A percentile compares a stretch with the other conserved stretches of the same genome.
phyloP scores from a whole-genome alignment of 1,140 invertebrate genomes.

The Dendrolimus punctatus region DNA sequence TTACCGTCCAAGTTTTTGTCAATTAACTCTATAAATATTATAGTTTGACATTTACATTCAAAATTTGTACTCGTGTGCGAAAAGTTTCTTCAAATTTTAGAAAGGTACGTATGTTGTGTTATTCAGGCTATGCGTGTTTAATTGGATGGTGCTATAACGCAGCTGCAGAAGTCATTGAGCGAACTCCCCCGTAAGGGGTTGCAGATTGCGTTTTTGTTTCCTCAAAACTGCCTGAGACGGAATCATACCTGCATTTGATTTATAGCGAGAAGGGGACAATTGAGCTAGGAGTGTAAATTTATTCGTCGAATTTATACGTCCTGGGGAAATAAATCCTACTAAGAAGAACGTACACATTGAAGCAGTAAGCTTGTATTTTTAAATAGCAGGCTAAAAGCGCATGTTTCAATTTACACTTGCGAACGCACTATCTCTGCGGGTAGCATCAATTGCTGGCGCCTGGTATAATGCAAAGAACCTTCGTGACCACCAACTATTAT shows the following conservation, averaged over 20 bases:
- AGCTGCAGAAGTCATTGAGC: constrained; percentile 11
- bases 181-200: constrained; percentile 31
- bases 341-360: constrained; percentile 19
- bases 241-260: constrained; percentile 64
- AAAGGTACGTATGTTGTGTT: no score
- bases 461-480: constrained; percentile 33
- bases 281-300: constrained; percentile 46
- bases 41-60: neutral
- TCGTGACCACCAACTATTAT: constrained; percentile 58
- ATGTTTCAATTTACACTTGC: no score
- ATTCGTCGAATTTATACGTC: constrained; percentile 40
- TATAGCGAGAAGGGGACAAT: constrained; percentile 62
- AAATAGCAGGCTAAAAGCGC: no score
- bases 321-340: constrained; percentile 26
- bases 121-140: no score
- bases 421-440: constrained; percentile 39
- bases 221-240: constrained; percentile 46
- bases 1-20: constrained; percentile 6
- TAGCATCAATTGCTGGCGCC: constrained; percentile 42
- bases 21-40: neutral
- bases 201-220: constrained; percentile 16
- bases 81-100: no score
- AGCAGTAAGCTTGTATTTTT: neutral
- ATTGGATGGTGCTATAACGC: neutral
- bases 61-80: no score